Evolutionary conservation across 2,888 invertebrate genomes (phyloP).

Genomic region (Carpatolechia fugitivella): DNA sequence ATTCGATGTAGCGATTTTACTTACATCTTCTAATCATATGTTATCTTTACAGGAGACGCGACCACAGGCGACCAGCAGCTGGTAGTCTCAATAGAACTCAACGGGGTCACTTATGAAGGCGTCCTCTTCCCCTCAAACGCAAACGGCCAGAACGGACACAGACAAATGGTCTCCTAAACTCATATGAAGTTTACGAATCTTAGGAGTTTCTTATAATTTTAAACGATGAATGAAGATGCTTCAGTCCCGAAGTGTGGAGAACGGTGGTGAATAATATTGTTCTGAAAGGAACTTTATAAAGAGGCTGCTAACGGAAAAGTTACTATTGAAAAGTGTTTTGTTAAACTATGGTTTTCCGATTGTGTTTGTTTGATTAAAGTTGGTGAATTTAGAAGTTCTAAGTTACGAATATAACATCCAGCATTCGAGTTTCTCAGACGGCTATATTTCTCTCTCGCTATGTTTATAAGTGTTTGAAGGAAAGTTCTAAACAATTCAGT

Average conservation of each 20-base stretch:
- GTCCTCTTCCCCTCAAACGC: conserved; percentile 84
- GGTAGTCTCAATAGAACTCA: conserved; percentile 96
- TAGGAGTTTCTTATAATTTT: conserved; percentile 13
- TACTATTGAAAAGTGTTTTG: not conserved
- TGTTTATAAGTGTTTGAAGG: not conserved
- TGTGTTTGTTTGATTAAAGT: not conserved
- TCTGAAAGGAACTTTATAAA: not conserved
- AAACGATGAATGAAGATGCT: not conserved
- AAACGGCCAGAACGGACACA: conserved; percentile 64
- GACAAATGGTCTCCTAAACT: conserved; percentile 69
- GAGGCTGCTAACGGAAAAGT: not conserved
- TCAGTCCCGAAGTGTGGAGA: conserved; percentile 7
- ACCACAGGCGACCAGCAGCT: conserved; percentile 92
- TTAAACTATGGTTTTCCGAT: not conserved
- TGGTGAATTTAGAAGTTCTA: not conserved
- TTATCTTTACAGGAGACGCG: conserved; percentile 84
- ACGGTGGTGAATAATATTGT: not conserved
- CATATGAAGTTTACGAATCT: conserved; percentile 11
- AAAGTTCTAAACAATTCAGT: not conserved
- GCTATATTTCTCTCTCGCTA: not conserved
- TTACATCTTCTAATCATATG: not conserved
- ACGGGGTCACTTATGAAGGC: conserved; percentile 97
- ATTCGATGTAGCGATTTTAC: not conserved
- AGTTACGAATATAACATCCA: not conserved
- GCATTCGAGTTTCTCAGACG: not conserved